A percentile compares a stretch with the other conserved stretches of the same genome.
Evolutionary conservation across 2,888 invertebrate species (phyloP).

Genomic region (Cephus pulcher): DNA sequence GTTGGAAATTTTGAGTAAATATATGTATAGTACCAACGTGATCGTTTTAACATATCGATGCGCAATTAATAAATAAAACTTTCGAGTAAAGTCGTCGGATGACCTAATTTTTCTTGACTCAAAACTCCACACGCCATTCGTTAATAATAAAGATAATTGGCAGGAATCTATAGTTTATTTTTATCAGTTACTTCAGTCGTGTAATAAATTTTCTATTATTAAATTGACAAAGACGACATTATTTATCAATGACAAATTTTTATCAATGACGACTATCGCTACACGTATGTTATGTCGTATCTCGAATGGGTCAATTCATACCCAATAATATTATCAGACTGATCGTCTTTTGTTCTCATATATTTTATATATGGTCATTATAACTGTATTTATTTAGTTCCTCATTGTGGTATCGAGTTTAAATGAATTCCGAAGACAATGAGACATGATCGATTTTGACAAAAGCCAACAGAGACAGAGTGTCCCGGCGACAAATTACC

Average conservation of each 20-base stretch:
- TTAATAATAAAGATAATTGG: not conserved
- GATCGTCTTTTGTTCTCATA: no score
- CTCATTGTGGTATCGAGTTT: not conserved
- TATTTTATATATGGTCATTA: no score
- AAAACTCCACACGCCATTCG: not conserved
- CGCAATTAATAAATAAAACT: not conserved
- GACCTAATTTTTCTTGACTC: not conserved
- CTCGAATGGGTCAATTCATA: not conserved
- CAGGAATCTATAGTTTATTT: not conserved
- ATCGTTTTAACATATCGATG: not conserved
- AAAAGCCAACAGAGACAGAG: not conserved
- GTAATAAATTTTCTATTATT: not conserved
- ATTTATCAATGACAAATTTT: no score
- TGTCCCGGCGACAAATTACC: conserved; percentile 25
- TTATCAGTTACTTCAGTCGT: not conserved
- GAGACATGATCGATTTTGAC: not conserved
- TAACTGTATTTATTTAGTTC: no score
- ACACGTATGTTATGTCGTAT: not conserved
- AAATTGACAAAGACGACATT: not conserved
- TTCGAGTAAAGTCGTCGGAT: not conserved
- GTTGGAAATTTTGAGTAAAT: not conserved
- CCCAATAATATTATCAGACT: not conserved
- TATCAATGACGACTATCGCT: no score
- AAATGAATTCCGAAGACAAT: not conserved
- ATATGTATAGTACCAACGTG: not conserved